Evolutionary conservation across 2,113 vertebrate genomes (phyloP), one percentile per base, ranked within the genome.

Genomic region (Silurus meridionalis): DNA sequence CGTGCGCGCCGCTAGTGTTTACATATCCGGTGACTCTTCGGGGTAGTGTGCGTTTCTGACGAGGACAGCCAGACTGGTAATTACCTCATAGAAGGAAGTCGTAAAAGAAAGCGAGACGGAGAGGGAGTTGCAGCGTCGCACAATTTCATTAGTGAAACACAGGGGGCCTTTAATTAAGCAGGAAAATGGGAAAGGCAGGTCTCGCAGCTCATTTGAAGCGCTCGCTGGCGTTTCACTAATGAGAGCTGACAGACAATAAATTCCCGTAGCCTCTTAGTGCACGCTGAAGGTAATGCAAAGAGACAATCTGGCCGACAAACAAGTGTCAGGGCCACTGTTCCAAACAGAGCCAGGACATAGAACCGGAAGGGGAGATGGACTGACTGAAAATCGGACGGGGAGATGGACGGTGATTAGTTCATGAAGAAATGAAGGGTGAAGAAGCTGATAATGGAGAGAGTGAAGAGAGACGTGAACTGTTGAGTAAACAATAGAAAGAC

Each of bases 161-260:
- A 87, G 89, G 88, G 86, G 88, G 88, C 83, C 77, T 87, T 87
- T 92, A 92, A 93, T 92, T 91, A 92, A 90, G 88, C 88, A 85
- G 90, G 87, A 87, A 88, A 88, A 90, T 89, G 87, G 85, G 89
- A 89, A 86, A 90, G 85, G 83, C 83, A 55, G 87, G 71, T 83
- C 87, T 87, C 82, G 80, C 28, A 83, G 86, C 85, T 90, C 91
- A 85, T 91, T 88, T 89, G 87, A 88, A 82, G 85, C 90, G 66
- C 88, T 90, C 72, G 83, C 61, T 69, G 25, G 85, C 46, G 61
- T 75, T 57, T 21, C 58, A 53, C 82, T 92, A 89, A 91, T 91
- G 85, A 75, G 82, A 88, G 83, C 84, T 88, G 91, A 92, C 90
- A 91, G 79, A 84, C 85, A 88, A 90, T 91, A 89, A 84, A 89